Evolutionary conservation across 2,113 vertebrate species (phyloP).

Genomic region (Proterorhinus semilunaris): DNA sequence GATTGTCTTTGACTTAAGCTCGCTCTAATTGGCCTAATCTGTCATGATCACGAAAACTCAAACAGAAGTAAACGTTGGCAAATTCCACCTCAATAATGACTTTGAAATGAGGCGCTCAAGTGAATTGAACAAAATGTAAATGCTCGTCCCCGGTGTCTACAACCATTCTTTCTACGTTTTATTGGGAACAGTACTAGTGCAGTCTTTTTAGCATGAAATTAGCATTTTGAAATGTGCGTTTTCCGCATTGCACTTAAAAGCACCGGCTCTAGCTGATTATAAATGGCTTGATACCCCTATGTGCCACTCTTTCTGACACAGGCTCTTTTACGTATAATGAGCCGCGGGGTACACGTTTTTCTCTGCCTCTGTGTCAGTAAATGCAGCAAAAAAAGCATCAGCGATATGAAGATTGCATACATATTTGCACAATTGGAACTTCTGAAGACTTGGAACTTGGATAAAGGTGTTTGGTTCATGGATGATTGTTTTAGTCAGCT

Average conservation of each 20-base stretch:
- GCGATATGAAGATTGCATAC: constrained; percentile 4
- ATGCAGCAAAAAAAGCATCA: not conserved
- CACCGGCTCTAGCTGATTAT: constrained; percentile 30
- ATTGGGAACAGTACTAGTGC: too few species aligned
- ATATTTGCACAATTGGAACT: not conserved
- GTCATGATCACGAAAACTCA: constrained; percentile 7
- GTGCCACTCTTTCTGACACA: constrained; percentile 9
- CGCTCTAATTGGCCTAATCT: constrained; percentile 9
- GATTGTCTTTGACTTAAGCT: not conserved
- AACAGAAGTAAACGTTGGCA: not conserved
- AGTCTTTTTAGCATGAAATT: too few species aligned
- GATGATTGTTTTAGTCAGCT: not conserved
- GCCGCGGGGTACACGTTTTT: constrained; percentile 6
- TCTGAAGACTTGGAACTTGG: not conserved
- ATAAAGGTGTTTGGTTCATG: not conserved
- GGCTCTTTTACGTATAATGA: too few species aligned
- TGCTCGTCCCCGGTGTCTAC: not conserved
- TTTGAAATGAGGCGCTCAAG: not conserved
- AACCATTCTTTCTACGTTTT: not conserved
- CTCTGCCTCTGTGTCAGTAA: constrained; percentile 24
- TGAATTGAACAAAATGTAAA: constrained; percentile 6
- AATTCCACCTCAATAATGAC: not conserved
- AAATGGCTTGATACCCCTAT: constrained; percentile 8
- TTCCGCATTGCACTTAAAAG: constrained; percentile 17
- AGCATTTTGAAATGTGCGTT: too few species aligned